Evolutionary conservation across 2,113 vertebrate genomes (phyloP).

Genomic region (Mus pahari): DNA sequence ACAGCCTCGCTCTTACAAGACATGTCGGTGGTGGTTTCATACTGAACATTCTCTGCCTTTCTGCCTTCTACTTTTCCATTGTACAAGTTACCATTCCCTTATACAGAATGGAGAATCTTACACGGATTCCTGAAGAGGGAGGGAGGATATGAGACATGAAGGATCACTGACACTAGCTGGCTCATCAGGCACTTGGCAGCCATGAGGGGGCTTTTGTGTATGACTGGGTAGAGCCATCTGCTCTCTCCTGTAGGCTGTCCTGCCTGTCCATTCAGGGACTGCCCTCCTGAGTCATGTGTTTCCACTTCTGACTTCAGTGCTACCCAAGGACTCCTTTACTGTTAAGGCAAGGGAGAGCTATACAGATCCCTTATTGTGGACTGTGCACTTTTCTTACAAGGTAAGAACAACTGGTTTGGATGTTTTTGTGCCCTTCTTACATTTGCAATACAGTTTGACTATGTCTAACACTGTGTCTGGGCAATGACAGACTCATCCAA

Average conservation of each 20-base stretch:
- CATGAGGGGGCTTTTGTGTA: rapidly evolving
- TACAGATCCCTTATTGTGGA: neutral
- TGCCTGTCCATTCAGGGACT: neutral
- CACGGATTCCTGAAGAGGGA: neutral
- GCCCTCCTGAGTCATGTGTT: neutral
- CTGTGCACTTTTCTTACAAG: neutral
- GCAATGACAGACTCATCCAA: neutral
- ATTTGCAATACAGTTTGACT: neutral
- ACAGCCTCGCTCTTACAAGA: neutral
- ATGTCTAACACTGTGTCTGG: neutral
- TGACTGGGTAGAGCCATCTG: neutral
- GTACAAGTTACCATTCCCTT: neutral
- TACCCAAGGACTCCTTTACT: neutral
- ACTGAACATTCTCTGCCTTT: neutral
- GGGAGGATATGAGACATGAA: neutral
- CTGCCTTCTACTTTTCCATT: no score
- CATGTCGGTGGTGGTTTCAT: neutral
- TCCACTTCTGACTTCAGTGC: neutral
- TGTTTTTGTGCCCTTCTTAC: neutral
- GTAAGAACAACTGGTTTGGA: neutral
- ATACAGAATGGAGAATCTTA: neutral
- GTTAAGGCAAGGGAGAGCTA: neutral
- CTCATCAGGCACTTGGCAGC: neutral
- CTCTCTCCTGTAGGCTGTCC: neutral
- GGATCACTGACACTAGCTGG: neutral